These are phyloP conservation scores for Neodiprion lecontei DNA, from an alignment of 1,140 invertebrate genomes.

Conservation along the genomic window DNA sequence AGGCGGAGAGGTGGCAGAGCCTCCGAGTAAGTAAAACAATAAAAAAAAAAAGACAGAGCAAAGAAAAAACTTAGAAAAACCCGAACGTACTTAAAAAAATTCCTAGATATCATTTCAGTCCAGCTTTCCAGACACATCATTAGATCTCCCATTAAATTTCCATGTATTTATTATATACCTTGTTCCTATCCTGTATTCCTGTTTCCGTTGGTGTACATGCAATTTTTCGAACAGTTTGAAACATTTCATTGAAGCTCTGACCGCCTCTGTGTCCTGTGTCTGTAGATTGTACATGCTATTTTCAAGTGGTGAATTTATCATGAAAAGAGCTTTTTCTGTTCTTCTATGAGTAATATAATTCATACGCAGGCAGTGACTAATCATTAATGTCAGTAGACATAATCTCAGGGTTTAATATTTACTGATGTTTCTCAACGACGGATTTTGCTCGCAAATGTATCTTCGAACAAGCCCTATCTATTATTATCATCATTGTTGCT, in stretches of 20 bases:
- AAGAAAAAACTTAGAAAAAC: conserved; percentile 44
- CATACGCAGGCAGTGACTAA: not conserved
- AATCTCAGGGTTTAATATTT: not conserved
- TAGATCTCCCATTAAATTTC: not conserved
- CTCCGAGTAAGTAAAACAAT: conserved; percentile 61
- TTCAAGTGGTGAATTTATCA: not conserved
- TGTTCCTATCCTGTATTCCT: not conserved
- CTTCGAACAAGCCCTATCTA: no score
- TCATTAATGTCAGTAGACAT: not conserved
- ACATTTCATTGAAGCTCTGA: conserved; percentile 7
- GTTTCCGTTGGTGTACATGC: not conserved
- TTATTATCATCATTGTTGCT: not conserved
- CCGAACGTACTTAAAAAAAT: conserved; percentile 42
- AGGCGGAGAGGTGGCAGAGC: conserved; percentile 62
- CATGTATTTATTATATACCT: not conserved
- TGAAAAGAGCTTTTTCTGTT: not conserved
- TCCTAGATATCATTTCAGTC: conserved; percentile 15
- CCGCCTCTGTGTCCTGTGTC: conserved; percentile 6
- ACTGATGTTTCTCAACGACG: not conserved
- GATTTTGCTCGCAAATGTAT: no score
- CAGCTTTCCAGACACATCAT: not conserved
- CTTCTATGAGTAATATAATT: not conserved
- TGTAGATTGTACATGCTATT: conserved; percentile 5
- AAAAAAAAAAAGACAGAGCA: conserved; percentile 21
- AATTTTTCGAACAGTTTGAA: not conserved